phyloP scores from a whole-genome alignment of 2,888 invertebrate genomes.

The Spisula subtruncata region DNA sequence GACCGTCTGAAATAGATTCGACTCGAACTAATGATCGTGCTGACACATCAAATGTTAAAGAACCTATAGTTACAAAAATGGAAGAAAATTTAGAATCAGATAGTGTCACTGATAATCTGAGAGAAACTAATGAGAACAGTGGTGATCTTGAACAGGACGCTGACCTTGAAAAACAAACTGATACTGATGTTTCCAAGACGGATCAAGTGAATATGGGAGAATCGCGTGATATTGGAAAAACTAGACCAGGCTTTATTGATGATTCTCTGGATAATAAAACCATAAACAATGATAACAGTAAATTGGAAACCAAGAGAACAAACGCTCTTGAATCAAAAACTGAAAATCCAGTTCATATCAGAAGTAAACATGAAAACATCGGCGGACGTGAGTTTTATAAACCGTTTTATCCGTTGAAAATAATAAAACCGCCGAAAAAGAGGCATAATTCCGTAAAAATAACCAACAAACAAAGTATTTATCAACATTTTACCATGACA shows the following conservation, averaged over 20 bases:
- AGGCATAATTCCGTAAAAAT: constrained; percentile 7
- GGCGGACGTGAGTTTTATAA: not conserved
- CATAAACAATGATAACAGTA: not conserved
- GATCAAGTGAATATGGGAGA: not conserved
- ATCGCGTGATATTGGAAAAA: not conserved
- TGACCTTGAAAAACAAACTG: not conserved
- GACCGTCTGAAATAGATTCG: not conserved
- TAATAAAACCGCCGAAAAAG: not conserved
- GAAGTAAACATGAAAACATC: not conserved
- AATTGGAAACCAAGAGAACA: not conserved
- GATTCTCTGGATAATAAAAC: not conserved
- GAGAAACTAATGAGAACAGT: not conserved
- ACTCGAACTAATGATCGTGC: not conserved
- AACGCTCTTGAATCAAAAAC: not conserved
- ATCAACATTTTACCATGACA: constrained; percentile 47
- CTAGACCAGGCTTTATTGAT: not conserved
- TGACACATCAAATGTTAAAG: not conserved
- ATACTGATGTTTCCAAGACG: not conserved
- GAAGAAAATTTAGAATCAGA: not conserved
- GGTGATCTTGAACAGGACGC: not conserved
- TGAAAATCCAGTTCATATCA: not conserved
- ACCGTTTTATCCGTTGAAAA: constrained; percentile 29
- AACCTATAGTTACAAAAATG: not conserved
- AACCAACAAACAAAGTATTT: constrained; percentile 45
- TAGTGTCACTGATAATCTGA: not conserved